These are phyloP conservation scores for Acanthopagrus latus DNA, from an alignment of 2,797 vertebrate species.

Conservation along the genomic window DNA sequence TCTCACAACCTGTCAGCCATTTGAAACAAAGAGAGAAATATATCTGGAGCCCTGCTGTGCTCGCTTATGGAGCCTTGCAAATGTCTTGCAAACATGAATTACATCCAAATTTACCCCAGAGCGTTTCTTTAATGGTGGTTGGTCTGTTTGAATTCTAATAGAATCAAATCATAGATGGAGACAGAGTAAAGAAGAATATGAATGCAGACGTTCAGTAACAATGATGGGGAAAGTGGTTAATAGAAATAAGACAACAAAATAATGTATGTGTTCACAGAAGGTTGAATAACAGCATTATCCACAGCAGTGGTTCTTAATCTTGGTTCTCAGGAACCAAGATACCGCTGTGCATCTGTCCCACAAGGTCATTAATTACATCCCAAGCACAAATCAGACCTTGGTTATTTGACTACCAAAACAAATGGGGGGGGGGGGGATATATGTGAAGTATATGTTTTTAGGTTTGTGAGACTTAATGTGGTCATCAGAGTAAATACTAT, in stretches of 20 bases:
- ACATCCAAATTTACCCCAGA: constrained; percentile 62
- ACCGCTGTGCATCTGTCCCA: constrained; percentile 5
- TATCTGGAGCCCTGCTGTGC: constrained; percentile 67
- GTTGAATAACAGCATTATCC: constrained; percentile 18
- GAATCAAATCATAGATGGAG: constrained; percentile 43
- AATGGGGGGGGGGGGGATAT: background rate
- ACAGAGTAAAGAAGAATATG: constrained; percentile 10
- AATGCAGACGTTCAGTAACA: background rate
- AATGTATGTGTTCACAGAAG: background rate
- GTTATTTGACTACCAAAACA: constrained; percentile 17
- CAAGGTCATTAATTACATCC: constrained; percentile 14
- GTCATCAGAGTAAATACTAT: background rate
- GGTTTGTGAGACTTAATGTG: background rate
- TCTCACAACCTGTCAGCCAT: constrained; percentile 68
- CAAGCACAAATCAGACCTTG: constrained; percentile 6
- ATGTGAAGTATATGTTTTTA: constrained; percentile 6
- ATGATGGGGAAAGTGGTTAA: background rate
- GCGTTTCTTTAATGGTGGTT: constrained; percentile 56
- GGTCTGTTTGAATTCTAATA: constrained; percentile 57
- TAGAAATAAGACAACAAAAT: constrained; percentile 22
- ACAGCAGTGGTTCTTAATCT: background rate
- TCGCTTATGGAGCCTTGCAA: constrained; percentile 60
- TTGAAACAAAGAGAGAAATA: constrained; percentile 65
- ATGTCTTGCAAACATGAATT: constrained; percentile 65
- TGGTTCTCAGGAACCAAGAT: background rate